phyloP scores from a whole-genome alignment of 2,113 vertebrate species.

The Cynocephalus volans region DNA sequence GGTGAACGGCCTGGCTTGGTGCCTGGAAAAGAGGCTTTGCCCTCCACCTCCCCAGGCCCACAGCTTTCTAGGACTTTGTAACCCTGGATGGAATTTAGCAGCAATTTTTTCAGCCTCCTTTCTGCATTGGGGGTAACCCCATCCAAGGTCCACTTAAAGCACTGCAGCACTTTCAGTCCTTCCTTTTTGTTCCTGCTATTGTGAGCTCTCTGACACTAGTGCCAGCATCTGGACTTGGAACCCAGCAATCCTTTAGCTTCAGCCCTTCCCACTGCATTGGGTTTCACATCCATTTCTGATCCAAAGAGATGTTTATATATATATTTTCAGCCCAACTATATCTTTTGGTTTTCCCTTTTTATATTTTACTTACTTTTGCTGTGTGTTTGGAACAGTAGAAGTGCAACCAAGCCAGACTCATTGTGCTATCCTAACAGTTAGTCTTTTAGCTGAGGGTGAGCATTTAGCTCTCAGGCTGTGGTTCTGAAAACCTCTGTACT shows the following conservation, averaged over 20 bases:
- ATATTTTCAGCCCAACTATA: not conserved
- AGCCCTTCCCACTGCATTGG: not conserved
- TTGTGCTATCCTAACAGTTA: not conserved
- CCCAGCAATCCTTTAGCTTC: not conserved
- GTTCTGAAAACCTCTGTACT: not conserved
- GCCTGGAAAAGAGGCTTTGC: not conserved
- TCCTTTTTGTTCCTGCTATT: not conserved
- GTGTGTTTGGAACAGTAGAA: not conserved
- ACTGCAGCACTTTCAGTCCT: too few relatives aligned
- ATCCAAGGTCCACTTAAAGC: not conserved
- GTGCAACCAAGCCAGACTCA: not conserved
- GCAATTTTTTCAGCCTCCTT: not conserved
- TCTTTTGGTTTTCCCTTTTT: not conserved
- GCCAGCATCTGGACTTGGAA: not conserved
- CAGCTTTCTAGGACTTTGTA: not conserved
- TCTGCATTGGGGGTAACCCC: not conserved
- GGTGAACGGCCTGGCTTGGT: rapidly evolving
- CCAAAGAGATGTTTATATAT: not conserved
- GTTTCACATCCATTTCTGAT: not conserved
- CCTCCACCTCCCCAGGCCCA: not conserved
- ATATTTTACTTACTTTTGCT: not conserved
- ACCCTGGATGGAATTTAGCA: not conserved
- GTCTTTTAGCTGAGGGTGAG: not conserved
- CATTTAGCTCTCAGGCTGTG: not conserved
- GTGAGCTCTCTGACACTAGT: not conserved